phyloP scores from a whole-genome alignment of 2,888 invertebrate species.

The Eutolmus rufibarbis region DNA sequence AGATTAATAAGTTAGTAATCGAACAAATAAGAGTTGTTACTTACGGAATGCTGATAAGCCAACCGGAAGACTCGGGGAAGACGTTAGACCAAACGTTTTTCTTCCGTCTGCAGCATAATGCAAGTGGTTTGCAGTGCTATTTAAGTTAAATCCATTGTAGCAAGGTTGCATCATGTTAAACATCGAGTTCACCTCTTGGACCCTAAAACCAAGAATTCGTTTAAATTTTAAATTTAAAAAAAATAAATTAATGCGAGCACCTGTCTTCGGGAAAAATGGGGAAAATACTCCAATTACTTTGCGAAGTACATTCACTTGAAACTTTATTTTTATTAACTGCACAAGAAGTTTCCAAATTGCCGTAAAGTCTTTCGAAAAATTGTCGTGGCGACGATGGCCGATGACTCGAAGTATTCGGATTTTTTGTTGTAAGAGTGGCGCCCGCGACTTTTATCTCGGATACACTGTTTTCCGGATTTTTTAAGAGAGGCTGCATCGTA shows the following conservation, averaged over 20 bases:
- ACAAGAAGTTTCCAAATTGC: conserved; percentile 65
- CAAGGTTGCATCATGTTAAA: conserved; percentile 11
- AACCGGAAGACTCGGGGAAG: conserved; percentile 58
- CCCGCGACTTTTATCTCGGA: neutral
- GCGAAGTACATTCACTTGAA: conserved; percentile 52
- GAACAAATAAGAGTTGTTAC: conserved; percentile 49
- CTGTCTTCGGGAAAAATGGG: conserved; percentile 60
- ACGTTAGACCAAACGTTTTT: conserved; percentile 54
- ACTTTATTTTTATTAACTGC: neutral
- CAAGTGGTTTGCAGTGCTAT: conserved; percentile 47
- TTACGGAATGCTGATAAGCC: conserved; percentile 62
- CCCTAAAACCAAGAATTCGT: neutral
- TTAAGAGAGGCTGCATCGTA: neutral
- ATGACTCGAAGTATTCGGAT: conserved; percentile 45
- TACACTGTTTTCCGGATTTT: neutral
- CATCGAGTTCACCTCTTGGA: conserved; percentile 17
- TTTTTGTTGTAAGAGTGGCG: neutral
- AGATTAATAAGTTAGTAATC: neutral
- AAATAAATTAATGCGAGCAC: conserved; percentile 46
- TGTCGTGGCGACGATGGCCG: conserved; percentile 80
- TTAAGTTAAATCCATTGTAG: conserved; percentile 49
- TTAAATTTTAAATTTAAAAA: neutral
- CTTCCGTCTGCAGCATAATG: conserved; percentile 32
- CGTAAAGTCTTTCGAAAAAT: conserved; percentile 82
- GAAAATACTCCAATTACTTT: conserved; percentile 60